phyloP scores from a whole-genome alignment of 2,797 vertebrate species.

The Staurois parvus region DNA sequence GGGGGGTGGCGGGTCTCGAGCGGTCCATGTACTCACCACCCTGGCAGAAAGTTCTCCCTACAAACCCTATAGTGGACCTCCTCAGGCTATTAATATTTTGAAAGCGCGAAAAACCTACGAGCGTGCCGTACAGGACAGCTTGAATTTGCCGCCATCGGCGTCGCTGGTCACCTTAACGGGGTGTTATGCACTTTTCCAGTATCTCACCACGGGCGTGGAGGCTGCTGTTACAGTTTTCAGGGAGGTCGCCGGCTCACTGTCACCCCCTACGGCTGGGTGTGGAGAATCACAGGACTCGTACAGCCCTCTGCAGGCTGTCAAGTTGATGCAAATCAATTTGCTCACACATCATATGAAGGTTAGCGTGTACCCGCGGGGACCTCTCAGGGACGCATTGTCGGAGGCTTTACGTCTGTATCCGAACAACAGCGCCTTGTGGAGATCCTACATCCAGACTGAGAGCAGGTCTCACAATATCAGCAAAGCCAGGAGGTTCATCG shows the following conservation, averaged over 20 bases:
- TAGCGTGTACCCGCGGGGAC: slow-evolving; percentile 81
- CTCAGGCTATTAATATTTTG: slow-evolving; percentile 79
- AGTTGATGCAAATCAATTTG: slow-evolving; percentile 82
- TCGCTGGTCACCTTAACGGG: slow-evolving; percentile 73
- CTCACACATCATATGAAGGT: slow-evolving; percentile 82
- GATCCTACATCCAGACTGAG: slow-evolving; percentile 84
- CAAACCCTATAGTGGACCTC: slow-evolving; percentile 72
- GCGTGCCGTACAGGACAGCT: slow-evolving; percentile 72
- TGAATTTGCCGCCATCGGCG: slow-evolving; percentile 66
- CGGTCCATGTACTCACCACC: slow-evolving; percentile 82
- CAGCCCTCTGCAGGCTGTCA: slow-evolving; percentile 77
- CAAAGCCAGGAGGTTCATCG: slow-evolving; percentile 87
- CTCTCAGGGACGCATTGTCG: slow-evolving; percentile 81
- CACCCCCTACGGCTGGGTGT: slow-evolving; percentile 33
- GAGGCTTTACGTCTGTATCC: slow-evolving; percentile 82
- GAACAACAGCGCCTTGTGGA: slow-evolving; percentile 83
- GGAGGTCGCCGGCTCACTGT: slow-evolving; percentile 72
- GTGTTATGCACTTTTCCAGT: slow-evolving; percentile 92
- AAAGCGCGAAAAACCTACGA: slow-evolving; percentile 90
- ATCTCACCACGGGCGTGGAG: slow-evolving; percentile 88
- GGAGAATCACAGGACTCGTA: slow-evolving; percentile 49
- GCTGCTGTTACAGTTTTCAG: slow-evolving; percentile 78
- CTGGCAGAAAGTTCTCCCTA: slow-evolving; percentile 78
- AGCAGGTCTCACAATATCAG: slow-evolving; percentile 86
- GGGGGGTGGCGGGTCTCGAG: slow-evolving; percentile 71